Evolutionary conservation across 2,888 invertebrate species (phyloP), one percentile per base, ranked within the genome.

Genomic region (Aphidius colemani): DNA sequence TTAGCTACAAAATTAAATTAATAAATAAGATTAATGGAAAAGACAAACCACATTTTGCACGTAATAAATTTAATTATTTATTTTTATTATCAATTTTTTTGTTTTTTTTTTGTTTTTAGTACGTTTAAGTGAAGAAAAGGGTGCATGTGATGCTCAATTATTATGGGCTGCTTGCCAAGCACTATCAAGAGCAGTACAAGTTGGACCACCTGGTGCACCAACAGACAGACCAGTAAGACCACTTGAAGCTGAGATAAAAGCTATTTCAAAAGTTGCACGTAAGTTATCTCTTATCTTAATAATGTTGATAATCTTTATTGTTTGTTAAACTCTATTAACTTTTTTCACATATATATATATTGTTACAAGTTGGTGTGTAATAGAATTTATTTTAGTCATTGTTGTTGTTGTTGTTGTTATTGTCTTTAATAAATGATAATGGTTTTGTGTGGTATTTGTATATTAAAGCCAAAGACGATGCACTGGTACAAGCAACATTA

Each of bases 121-220:
- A 68, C 88, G 91, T 8, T 87, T 89, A 53, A 89, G 89, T 67
- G 88, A 89, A 3, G 94, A 94, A 74, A 88, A 88, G 69, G 88
- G 88, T 63, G 90, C 91, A 0, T 88, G 90, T 48, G 89, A 91
- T 69, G 92, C 96, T 0, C 96, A 96, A 82, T 88, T 94, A 41
- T 85, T 98, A 70, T 98, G 98, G 98, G 90, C 95, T 69, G 95
- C 98, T 1, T 96, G 95, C 74, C 95, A 96, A 76, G 90, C 95
- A 3, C 85, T 98, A 46, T 88, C 91, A 76, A 88, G 92, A 3
- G 90, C 93, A 30, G 88, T 96, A 7, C 86, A 89, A 65, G 84
- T 85, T 13, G 88, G 89, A 8, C 85, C 88, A 61, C 85, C 86
- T 0, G 87, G 87, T 53, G 79, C 84, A 45, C 82, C 86, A 56